A percentile compares a stretch with the other conserved stretches of the same genome.
These are phyloP conservation scores for Leptoclinus maculatus DNA, from an alignment of 2,797 vertebrate genomes.

Conservation along the genomic window DNA sequence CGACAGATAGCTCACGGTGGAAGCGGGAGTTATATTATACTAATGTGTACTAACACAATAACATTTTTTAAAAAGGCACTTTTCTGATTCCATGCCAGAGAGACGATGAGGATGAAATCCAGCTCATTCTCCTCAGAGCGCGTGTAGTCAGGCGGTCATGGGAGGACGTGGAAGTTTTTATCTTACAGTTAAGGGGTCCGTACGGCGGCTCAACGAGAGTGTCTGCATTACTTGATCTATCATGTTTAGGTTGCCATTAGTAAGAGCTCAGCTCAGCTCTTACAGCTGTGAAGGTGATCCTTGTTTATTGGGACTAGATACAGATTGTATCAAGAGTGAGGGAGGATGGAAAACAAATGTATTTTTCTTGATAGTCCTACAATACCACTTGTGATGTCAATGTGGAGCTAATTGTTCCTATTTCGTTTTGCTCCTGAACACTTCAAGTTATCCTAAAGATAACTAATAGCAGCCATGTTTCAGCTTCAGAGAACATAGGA, in stretches of 20 bases:
- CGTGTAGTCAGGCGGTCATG: conserved; percentile 20
- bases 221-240: conserved; percentile 19
- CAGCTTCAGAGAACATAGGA: background rate
- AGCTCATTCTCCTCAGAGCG: conserved; percentile 28
- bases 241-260: conserved; percentile 1
- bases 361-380: background rate
- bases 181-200: conserved; percentile 32
- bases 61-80: conserved; percentile 74
- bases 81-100: conserved; percentile 57
- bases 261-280: conserved; percentile 1
- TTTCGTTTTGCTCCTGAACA: background rate
- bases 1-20: conserved; percentile 76
- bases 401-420: background rate
- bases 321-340: conserved; percentile 3
- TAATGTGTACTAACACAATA: conserved; percentile 82
- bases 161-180: conserved; percentile 28
- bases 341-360: background rate
- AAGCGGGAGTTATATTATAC: conserved; percentile 80
- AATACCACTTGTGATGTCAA: background rate
- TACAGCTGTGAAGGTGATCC: background rate
- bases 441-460: background rate
- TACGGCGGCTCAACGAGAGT: conserved; percentile 19
- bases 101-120: conserved; percentile 49
- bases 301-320: background rate
- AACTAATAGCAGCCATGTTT: background rate